Base-by-base conservation (phyloP, 2,113 vertebrate species). In the Excalfactoria chinensis region DNA sequence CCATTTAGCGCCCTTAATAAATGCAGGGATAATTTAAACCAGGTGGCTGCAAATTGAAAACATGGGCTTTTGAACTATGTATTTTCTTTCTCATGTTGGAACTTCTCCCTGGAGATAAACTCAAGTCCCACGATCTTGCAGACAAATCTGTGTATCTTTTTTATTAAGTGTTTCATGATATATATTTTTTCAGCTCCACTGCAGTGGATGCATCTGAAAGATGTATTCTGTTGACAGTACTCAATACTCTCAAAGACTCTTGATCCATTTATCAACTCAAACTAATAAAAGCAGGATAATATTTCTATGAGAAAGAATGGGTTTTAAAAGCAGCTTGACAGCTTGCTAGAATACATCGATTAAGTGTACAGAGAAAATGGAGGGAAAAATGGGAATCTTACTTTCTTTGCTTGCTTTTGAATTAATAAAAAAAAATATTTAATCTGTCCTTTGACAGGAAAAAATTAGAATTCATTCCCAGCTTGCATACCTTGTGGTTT, bases 1-100 rank as follows among this genome's bases (percentile, higher is more conserved):
- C 97, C 97, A 97, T 97, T 98, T 98, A 97, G 97, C 34, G 85
- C 98, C 98, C 97, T 98, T 98, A 98, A 98, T 99, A 99, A 98
- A 99, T 98, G 98, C 96, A 96, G 96, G 97, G 98, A 98, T 99
- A 98, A 99, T 98, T 98, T 98, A 98, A 98, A 98, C 98, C 98
- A 98, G 98, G 98, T 98, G 98, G 97, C 83, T 37, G 94, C 97
- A 99, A 98, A 99, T 98, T 98, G 98, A 98, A 99, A 99, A 98
- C 98, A 98, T 94, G 96, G 98, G 97, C 97, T 98, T 99, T 98
- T 98, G 98, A 98, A 97, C 98, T 97, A 97, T 97, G 97, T 97
- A 98, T 98, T 98, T 98, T 98, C 97, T 98, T 98, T 98, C 98
- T 98, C 97, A 96, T 97, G 97, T 98, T 98, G 97, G 98, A 98